Base-by-base conservation (phyloP, 2,797 vertebrate genomes). In the Acanthis flammea region DNA sequence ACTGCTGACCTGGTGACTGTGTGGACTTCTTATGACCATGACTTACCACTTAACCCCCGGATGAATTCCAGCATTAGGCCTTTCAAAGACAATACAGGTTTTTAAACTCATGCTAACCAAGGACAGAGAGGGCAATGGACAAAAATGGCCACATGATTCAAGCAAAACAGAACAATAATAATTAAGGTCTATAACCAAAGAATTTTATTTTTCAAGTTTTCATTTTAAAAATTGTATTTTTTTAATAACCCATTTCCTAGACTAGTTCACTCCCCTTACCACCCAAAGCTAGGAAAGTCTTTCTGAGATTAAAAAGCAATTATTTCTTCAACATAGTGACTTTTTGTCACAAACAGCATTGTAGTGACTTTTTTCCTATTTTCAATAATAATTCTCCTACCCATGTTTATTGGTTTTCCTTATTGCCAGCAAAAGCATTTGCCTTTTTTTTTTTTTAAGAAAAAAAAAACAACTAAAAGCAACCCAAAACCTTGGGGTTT, bases 1-100 rank as follows among this genome's bases (percentile, higher is more conserved):
- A 67, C 87, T 96, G 67, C 94, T 92, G 92, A 96, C 96, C 92
- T 94, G 95, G 95, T 92, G 93, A 88, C 92, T 90, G 57, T 51
- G 91, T 60, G 66, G 63, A 75, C 83, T 96, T 88, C 93, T 91
- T 81, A 51, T 75, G 86, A 83, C 84, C 92, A 94, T 67, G 75
- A 97, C 88, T 96, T 91, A 90, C 82, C 85, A 89, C 87, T 86
- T 66, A 87, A 96, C 84, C 96, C 76, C 88, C 84, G 94, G 55
- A 85, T 31, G 55, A 92, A 88, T 66, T 86, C 74, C 95, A 95
- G 83, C 73, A 95, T 48, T 73, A 88, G 92, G 88, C 24, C 86
- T 86, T 96, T 79, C 88, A 95, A 86, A 94, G 65, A 90, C 60
- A 87, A 76, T 42, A 33, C 60, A 89, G 86, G 73, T 90, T 94